Evolutionary conservation across 2,888 invertebrate species (phyloP).

Genomic region (Cephus spinipes): DNA sequence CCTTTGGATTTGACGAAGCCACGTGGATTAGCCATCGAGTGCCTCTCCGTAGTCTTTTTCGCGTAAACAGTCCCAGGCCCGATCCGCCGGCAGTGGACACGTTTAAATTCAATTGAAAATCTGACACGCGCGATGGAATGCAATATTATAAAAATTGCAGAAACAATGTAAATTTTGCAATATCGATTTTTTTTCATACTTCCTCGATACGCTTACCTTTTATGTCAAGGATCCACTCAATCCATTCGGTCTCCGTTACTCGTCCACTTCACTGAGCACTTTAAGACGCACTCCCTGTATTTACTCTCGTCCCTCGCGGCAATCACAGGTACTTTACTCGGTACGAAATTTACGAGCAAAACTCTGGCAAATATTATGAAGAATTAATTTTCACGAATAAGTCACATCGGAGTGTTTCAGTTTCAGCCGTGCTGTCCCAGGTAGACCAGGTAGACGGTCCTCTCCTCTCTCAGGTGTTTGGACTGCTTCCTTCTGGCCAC

Average conservation of each 20-base stretch:
- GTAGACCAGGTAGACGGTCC: neutral
- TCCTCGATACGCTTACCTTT: neutral
- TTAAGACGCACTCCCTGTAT: neutral
- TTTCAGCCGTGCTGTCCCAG: neutral
- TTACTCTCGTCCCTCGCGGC: neutral
- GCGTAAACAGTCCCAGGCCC: neutral
- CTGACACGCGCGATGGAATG: neutral
- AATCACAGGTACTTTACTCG: neutral
- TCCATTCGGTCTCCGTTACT: neutral
- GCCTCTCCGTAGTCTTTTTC: neutral
- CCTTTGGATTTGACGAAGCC: neutral
- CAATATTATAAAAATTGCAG: neutral
- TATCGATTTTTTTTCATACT: neutral
- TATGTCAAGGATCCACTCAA: neutral
- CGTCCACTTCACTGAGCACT: neutral
- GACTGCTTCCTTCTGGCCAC: slow-evolving; percentile 24
- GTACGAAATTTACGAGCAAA: neutral
- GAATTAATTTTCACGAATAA: neutral
- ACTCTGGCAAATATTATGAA: neutral
- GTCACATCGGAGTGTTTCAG: neutral
- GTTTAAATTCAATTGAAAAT: neutral
- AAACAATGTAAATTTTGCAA: neutral
- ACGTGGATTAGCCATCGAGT: neutral
- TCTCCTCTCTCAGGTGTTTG: slow-evolving; percentile 42
- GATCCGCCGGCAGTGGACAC: neutral